Percentiles rank a stretch among this genome's conserved stretches.
These are phyloP conservation scores for Dermolepida albohirtum DNA, from an alignment of 2,888 invertebrate genomes.

Conservation along the genomic window DNA sequence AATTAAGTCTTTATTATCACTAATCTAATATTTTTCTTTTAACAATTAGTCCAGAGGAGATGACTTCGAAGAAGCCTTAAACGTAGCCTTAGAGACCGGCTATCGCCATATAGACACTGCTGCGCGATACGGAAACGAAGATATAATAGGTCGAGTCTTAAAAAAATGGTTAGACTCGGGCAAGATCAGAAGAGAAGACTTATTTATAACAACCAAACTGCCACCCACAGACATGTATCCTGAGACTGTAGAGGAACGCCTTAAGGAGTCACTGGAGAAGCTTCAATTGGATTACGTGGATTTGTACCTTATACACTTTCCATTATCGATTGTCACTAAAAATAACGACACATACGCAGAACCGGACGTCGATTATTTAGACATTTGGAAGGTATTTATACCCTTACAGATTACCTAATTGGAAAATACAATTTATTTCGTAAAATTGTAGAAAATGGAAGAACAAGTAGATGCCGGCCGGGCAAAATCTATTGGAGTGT, in stretches of 20 bases:
- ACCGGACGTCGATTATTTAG: slow-evolving; percentile 73
- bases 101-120: slow-evolving; percentile 84
- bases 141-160: slow-evolving; percentile 76
- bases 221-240: slow-evolving; percentile 71
- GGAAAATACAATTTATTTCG: slow-evolving; percentile 68
- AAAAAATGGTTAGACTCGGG: slow-evolving; percentile 74
- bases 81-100: slow-evolving; percentile 75
- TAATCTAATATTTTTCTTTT: too few species aligned
- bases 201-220: slow-evolving; percentile 83
- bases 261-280: slow-evolving; percentile 73
- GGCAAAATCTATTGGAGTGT: slow-evolving; percentile 81
- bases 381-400: slow-evolving; percentile 74
- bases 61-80: slow-evolving; percentile 70
- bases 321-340: slow-evolving; percentile 74
- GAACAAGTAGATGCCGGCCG: slow-evolving; percentile 33
- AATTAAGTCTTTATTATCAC: slow-evolving; percentile 62
- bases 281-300: slow-evolving; percentile 81
- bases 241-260: slow-evolving; percentile 71
- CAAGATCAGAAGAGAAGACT: slow-evolving; percentile 75
- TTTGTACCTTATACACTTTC: slow-evolving; percentile 80
- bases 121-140: slow-evolving; percentile 82
- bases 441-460: slow-evolving; percentile 31
- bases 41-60: background rate
- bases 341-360: slow-evolving; percentile 73
- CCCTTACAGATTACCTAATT: slow-evolving; percentile 33